Percentiles rank a stretch among this genome's conserved stretches.
These are phyloP conservation scores for Mesoligia furuncula DNA, from an alignment of 2,888 invertebrate genomes.

Conservation along the genomic window DNA sequence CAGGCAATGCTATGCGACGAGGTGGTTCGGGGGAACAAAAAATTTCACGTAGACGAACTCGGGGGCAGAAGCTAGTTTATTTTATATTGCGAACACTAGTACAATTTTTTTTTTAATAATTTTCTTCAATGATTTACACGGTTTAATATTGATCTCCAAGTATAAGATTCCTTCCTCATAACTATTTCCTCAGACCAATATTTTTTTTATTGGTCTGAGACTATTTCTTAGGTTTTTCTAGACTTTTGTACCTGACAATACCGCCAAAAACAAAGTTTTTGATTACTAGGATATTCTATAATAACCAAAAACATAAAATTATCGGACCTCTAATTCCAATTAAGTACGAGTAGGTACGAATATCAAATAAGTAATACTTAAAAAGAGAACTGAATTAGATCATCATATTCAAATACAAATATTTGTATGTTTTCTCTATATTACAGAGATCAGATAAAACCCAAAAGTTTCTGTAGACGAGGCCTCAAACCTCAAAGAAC, in stretches of 20 bases:
- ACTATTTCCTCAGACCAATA: too few species aligned
- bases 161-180: background rate
- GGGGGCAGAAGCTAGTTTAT: background rate
- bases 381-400: constrained; percentile 23
- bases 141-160: background rate
- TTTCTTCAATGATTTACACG: background rate
- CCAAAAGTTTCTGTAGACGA: background rate
- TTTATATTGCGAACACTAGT: background rate
- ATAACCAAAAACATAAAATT: constrained; percentile 12
- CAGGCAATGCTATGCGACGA: too few species aligned
- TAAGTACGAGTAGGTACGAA: background rate
- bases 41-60: too few species aligned
- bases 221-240: background rate
- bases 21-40: too few species aligned
- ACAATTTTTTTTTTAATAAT: background rate
- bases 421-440: background rate
- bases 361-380: constrained; percentile 19
- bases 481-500: constrained; percentile 8
- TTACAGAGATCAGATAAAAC: constrained; percentile 33
- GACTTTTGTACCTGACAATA: background rate
- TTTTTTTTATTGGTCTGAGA: too few species aligned
- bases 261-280: background rate
- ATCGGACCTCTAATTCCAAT: constrained; percentile 4
- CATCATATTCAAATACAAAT: constrained; percentile 17
- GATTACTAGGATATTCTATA: background rate